Percentiles rank a stretch among this genome's conserved stretches.
phyloP scores from a whole-genome alignment of 2,797 vertebrate genomes.

The Syncerus caffer region DNA sequence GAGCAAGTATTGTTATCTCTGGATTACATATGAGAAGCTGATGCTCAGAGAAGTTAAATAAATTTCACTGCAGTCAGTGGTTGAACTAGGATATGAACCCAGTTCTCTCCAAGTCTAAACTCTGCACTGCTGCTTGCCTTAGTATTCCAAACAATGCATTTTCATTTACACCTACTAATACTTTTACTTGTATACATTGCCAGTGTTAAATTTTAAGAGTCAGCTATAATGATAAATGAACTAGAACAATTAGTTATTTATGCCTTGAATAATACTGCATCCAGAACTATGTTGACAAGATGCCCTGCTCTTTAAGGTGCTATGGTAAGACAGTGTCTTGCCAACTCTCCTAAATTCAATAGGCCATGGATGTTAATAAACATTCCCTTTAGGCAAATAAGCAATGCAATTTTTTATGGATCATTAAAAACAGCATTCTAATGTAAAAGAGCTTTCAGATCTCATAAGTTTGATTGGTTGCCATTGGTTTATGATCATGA shows the following conservation, averaged over 20 bases:
- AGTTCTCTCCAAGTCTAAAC: not conserved
- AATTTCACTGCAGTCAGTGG: not conserved
- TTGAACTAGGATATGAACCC: not conserved
- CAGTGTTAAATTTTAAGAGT: not conserved
- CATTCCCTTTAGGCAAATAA: constrained; percentile 30
- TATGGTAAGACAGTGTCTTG: not conserved
- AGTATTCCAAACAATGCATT: not conserved
- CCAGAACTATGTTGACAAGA: not conserved
- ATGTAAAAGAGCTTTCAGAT: constrained; percentile 48
- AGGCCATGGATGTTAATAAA: constrained; percentile 28
- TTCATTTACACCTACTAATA: not conserved
- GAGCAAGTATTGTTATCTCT: constrained; percentile 29
- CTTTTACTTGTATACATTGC: not conserved
- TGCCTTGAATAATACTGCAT: not conserved
- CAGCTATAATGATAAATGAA: not conserved
- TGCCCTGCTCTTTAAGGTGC: not conserved
- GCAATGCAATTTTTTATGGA: not conserved
- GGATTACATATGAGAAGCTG: constrained; percentile 25
- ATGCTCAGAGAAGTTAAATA: constrained; percentile 22
- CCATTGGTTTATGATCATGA: constrained; percentile 18
- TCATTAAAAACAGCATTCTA: constrained; percentile 41
- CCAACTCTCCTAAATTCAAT: not conserved
- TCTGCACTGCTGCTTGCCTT: not conserved
- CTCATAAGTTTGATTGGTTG: constrained; percentile 1
- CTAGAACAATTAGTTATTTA: not conserved